Evolutionary conservation across 2,113 vertebrate genomes (phyloP).

Genomic region (Petrocephalus microphthalmus): DNA sequence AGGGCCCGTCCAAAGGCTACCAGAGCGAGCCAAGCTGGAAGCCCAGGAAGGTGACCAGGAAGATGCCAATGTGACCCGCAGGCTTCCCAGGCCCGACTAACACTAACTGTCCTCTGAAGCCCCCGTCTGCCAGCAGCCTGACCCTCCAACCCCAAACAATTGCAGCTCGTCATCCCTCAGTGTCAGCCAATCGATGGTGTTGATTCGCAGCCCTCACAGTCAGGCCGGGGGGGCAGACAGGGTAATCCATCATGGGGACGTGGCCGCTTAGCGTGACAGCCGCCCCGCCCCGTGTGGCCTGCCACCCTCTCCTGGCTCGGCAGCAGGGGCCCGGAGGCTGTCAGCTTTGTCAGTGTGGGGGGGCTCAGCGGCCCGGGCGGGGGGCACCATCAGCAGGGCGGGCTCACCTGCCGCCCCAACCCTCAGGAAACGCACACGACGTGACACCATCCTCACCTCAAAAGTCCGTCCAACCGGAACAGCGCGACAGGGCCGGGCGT

Average conservation of each 20-base stretch:
- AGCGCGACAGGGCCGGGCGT: background rate
- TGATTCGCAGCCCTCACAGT: constrained; percentile 62
- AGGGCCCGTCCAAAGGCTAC: background rate
- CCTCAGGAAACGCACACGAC: background rate
- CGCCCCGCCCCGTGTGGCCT: background rate
- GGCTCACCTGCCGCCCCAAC: constrained; percentile 11
- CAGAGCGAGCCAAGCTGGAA: background rate
- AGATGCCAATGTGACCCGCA: background rate
- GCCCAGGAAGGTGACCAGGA: background rate
- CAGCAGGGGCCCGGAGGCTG: constrained; percentile 19
- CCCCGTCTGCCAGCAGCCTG: constrained; percentile 48
- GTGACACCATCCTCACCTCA: background rate
- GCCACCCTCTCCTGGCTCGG: background rate
- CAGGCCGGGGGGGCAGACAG: constrained; percentile 63
- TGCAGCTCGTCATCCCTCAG: constrained; percentile 64
- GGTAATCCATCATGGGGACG: constrained; percentile 68
- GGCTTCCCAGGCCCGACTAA: constrained; percentile 16
- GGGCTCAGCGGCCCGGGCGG: constrained; percentile 24
- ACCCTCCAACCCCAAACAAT: constrained; percentile 31
- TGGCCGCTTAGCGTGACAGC: constrained; percentile 60
- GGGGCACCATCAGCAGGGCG: constrained; percentile 33
- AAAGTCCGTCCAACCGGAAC: too few relatives aligned
- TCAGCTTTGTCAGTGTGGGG: constrained; percentile 31
- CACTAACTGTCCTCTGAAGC: constrained; percentile 44
- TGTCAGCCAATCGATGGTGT: constrained; percentile 66